Evolutionary conservation across 2,797 vertebrate genomes (phyloP).

Genomic region (Takifugu rubripes): DNA sequence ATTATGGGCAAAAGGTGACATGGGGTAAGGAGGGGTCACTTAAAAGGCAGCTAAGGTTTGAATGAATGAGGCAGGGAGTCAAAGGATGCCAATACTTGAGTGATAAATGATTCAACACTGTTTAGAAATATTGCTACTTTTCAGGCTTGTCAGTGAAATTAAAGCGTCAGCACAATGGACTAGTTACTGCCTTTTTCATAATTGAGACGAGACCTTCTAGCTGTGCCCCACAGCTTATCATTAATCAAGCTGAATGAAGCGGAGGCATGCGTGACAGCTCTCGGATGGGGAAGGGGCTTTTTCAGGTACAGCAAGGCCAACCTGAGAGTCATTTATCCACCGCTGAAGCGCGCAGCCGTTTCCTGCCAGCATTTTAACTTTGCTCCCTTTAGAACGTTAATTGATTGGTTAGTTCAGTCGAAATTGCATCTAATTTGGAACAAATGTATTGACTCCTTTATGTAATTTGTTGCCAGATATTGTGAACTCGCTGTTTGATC

Average conservation of each 20-base stretch:
- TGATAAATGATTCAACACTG: conserved; percentile 96
- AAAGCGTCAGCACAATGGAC: conserved; percentile 95
- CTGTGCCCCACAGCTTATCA: conserved; percentile 97
- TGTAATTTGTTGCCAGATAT: not conserved
- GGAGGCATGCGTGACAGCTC: conserved; percentile 87
- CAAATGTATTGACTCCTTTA: not conserved
- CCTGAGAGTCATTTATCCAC: conserved; percentile 87
- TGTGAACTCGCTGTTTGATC: not conserved
- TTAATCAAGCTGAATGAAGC: conserved; percentile 96
- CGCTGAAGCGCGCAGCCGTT: conserved; percentile 78
- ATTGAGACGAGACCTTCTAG: conserved; percentile 98
- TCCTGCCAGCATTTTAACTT: conserved; percentile 1
- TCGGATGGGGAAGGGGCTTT: conserved; percentile 88
- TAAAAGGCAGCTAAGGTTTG: conserved; percentile 49
- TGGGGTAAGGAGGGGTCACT: conserved; percentile 15
- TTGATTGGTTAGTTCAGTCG: not conserved
- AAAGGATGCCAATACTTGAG: conserved; percentile 91
- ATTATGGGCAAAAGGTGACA: conserved; percentile 22
- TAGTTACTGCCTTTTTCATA: conserved; percentile 98
- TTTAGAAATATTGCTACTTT: conserved; percentile 99
- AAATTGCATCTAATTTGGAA: not conserved
- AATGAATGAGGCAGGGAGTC: conserved; percentile 62
- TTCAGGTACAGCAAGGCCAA: conserved; percentile 84
- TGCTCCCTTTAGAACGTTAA: conserved; percentile 20
- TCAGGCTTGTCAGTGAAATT: conserved; percentile 94